Conservation (phyloP, 1,140 invertebrate species). For the Riptortus pedestris region DNA sequence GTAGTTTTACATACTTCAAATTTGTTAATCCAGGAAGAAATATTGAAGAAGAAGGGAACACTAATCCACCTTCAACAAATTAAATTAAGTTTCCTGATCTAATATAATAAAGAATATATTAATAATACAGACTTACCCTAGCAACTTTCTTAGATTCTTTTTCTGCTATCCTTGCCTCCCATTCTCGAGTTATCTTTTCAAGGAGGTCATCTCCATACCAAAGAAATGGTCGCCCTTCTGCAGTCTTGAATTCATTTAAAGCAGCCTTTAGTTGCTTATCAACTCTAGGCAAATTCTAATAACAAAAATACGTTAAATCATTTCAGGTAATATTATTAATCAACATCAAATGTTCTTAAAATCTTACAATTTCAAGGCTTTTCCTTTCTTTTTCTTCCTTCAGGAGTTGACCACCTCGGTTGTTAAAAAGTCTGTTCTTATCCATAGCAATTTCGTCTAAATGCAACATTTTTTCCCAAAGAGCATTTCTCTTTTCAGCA, state of each 20-base stretch:
- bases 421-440: constrained; percentile 62
- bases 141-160: constrained; percentile 37
- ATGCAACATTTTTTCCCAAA: constrained; percentile 57
- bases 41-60: no score
- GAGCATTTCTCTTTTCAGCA: constrained; percentile 47
- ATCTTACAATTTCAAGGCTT: constrained; percentile 47
- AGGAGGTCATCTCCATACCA: no score
- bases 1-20: no score
- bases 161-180: no score
- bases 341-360: background rate
- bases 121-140: constrained; percentile 32
- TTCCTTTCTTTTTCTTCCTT: constrained; percentile 75
- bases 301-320: no score
- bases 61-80: no score
- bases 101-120: background rate
- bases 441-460: constrained; percentile 59
- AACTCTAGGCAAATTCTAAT: constrained; percentile 49
- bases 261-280: constrained; percentile 48
- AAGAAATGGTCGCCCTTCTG: constrained; percentile 32
- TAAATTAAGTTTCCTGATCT: no score
- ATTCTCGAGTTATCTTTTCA: no score
- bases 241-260: constrained; percentile 45
- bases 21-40: no score
- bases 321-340: constrained; percentile 14
- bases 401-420: constrained; percentile 70